Evolutionary conservation across 92 coral and sea anemone genomes (phyloP), one percentile per base, ranked within the genome.

Genomic region (Muricea muricata): DNA sequence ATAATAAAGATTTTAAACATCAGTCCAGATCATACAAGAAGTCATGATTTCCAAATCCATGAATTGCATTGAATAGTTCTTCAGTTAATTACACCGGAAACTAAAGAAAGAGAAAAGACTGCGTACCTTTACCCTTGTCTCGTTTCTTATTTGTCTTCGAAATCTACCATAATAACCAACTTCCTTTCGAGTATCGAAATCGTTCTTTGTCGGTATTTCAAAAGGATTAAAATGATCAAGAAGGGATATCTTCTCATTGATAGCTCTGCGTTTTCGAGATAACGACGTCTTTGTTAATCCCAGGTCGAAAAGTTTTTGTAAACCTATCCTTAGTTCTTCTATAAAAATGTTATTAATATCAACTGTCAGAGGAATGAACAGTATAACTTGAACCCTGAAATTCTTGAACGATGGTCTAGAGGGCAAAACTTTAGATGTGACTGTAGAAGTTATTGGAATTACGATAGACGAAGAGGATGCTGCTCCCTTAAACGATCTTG

Each of bases 201-300:
- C 25, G 32, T 68, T 14, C 6, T 20, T n/a, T n/a, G n/a, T n/a
- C n/a, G n/a, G n/a, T n/a, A n/a, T n/a, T n/a, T n/a, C n/a, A n/a
- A n/a, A n/a, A n/a, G n/a, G n/a, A n/a, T n/a, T n/a, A 1, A 0
- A 68, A 20, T 20, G 9, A 68, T 60, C 21, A 15, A 60, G 12
- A 60, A 21, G 15, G 32, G 26, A 60, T 6, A 5, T 23, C 75
- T 35, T n/a, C 8, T 26, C 45, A 48, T 35, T 10, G 46, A 68
- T 15, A 34, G 67, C 68, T 10, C 82, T 14, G 26, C 82, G 82
- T 25, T 77, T 54, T n/a, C 82, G 45, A 21, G 47, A 29, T 13
- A 14, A 18, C 17, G 28, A n/a, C 25, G 52, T 24, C 37, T 54
- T 13, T 33, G 45, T 29, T 25, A 31, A 29, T 24, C 82, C 82